A percentile compares a stretch with the other conserved stretches of the same genome.
Conservation (phyloP, 2,113 vertebrate genomes). For the Typhlomys cinereus region DNA sequence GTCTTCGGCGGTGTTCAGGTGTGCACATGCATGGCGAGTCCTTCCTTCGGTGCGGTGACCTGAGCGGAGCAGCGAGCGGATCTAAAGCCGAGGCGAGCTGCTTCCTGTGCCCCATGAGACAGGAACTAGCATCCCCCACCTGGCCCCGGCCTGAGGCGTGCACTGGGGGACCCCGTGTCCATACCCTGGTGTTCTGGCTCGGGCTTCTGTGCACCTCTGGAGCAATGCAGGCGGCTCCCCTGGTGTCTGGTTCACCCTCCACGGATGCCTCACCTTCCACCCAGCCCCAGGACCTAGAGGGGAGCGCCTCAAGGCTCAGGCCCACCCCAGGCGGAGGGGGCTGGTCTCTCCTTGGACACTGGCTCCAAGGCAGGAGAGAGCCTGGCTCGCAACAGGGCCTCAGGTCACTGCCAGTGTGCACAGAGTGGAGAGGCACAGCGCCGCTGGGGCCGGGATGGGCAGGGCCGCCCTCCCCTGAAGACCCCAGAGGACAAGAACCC, state of each 20-base stretch:
- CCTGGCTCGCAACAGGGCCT: neutral
- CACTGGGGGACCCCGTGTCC: no score
- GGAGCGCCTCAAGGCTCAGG: no score
- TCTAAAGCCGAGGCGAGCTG: neutral
- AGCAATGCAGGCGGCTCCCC: neutral
- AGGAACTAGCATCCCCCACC: neutral
- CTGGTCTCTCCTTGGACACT: neutral
- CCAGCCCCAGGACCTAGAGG: neutral
- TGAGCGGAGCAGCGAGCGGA: neutral
- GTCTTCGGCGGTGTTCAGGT: neutral
- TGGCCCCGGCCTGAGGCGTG: neutral
- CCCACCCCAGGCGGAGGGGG: rapidly evolving
- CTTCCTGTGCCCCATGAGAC: neutral
- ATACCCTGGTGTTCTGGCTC: neutral
- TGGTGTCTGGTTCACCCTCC: neutral
- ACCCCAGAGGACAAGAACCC: neutral
- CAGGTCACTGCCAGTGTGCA: neutral
- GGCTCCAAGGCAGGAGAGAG: neutral
- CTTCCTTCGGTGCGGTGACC: neutral
- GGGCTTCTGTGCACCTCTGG: neutral
- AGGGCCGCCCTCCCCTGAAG: neutral
- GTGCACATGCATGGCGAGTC: neutral
- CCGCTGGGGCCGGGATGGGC: neutral
- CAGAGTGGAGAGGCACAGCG: neutral
- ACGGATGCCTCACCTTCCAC: neutral